A percentile compares a stretch with the other conserved stretches of the same genome.
Evolutionary conservation across 2,113 vertebrate species (phyloP).

Genomic region (Neodontobutis hainanensis): DNA sequence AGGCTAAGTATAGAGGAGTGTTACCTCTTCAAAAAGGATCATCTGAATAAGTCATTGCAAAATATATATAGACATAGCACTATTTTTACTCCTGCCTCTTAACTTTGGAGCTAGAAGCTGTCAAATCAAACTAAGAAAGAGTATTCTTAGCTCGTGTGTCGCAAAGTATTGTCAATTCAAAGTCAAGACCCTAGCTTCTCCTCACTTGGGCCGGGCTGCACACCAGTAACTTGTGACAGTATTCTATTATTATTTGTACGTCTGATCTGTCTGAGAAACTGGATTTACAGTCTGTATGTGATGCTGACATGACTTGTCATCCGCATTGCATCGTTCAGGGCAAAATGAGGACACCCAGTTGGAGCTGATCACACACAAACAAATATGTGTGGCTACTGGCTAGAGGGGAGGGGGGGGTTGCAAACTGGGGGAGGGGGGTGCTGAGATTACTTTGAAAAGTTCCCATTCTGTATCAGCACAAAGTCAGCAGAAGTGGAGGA

Average conservation of each 20-base stretch:
- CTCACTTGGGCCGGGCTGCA: neutral
- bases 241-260: conserved; percentile 36
- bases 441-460: conserved; percentile 39
- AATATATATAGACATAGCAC: conserved; percentile 16
- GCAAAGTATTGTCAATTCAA: neutral
- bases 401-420: conserved; percentile 1
- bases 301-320: conserved; percentile 52
- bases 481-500: conserved; percentile 65
- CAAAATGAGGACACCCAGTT: conserved; percentile 52
- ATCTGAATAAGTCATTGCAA: conserved; percentile 69
- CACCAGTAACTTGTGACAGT: neutral
- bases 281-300: conserved; percentile 22
- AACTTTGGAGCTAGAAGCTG: conserved; percentile 28
- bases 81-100: conserved; percentile 2
- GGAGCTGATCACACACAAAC: conserved; percentile 67
- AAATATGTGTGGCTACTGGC: conserved; percentile 33
- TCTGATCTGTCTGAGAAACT: conserved; percentile 21
- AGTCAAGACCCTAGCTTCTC: neutral
- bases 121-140: conserved; percentile 5
- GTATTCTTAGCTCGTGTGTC: neutral
- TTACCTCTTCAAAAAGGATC: conserved; percentile 48
- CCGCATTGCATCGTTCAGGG: conserved; percentile 28
- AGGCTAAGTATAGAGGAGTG: conserved; percentile 26
- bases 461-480: conserved; percentile 57
- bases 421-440: conserved; percentile 18